A percentile compares a stretch with the other conserved stretches of the same genome.
These are phyloP conservation scores for Ptyas mucosa DNA, from an alignment of 2,113 vertebrate genomes.

Conservation along the genomic window DNA sequence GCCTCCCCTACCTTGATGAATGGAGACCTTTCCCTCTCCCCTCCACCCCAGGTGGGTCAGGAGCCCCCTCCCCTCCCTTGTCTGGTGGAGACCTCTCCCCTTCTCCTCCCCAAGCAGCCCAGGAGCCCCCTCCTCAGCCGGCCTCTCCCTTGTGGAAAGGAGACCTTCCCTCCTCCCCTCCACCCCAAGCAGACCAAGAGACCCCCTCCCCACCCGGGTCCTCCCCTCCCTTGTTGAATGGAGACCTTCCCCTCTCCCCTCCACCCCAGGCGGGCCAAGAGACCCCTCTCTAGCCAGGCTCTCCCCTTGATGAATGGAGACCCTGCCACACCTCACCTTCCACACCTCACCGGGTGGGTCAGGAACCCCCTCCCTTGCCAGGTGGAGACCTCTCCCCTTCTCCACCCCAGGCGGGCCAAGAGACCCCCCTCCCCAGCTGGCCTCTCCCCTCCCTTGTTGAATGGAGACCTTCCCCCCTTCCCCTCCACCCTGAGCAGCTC, in stretches of 20 bases:
- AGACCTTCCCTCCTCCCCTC: background rate
- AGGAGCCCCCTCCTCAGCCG: background rate
- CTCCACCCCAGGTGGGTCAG: too few relatives aligned
- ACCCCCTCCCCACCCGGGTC: background rate
- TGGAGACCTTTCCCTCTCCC: constrained; percentile 81
- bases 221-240: too few relatives aligned
- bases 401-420: too few relatives aligned
- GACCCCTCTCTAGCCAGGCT: too few relatives aligned
- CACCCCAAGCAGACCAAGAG: rapidly evolving
- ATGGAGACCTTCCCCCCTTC: background rate
- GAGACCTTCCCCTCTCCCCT: background rate
- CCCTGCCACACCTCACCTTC: constrained; percentile 76
- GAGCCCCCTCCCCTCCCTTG: background rate
- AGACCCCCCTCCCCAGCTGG: background rate
- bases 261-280: rapidly evolving
- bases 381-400: background rate
- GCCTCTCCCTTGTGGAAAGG: too few relatives aligned
- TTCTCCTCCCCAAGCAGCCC: too few relatives aligned
- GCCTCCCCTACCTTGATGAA: too few relatives aligned
- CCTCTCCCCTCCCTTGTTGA: too few relatives aligned
- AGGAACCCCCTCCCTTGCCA: background rate
- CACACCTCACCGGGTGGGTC: too few relatives aligned
- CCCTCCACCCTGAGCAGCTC: rapidly evolving
- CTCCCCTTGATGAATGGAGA: constrained; percentile 87
- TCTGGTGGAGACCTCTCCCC: background rate